These are phyloP conservation scores for Pteronotus mesoamericanus DNA, from an alignment of 2,797 vertebrate genomes.

Conservation along the genomic window DNA sequence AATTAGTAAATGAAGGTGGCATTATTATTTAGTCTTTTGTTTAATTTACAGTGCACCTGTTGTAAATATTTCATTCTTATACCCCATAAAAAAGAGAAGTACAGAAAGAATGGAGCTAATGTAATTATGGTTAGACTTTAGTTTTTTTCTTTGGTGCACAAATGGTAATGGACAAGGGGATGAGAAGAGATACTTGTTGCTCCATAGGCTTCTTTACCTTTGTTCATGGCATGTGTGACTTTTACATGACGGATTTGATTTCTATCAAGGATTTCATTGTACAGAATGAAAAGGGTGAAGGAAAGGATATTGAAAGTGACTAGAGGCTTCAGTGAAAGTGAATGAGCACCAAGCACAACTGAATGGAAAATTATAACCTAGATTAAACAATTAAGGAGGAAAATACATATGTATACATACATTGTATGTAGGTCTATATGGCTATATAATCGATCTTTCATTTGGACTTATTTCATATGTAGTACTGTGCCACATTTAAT, in stretches of 20 bases:
- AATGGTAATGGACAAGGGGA: neutral
- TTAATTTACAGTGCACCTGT: neutral
- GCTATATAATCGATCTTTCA: neutral
- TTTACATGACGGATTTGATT: conserved; percentile 7
- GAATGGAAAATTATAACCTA: neutral
- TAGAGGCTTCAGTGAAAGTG: neutral
- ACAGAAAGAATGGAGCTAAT: neutral
- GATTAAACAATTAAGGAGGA: neutral
- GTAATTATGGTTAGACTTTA: neutral
- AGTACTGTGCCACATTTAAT: neutral
- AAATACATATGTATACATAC: neutral
- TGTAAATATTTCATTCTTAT: conserved; percentile 12
- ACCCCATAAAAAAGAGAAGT: neutral
- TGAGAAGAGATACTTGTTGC: neutral
- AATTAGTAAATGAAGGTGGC: conserved; percentile 18
- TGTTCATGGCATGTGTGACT: neutral
- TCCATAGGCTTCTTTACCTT: neutral
- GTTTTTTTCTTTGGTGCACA: neutral
- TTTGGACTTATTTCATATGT: neutral
- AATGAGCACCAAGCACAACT: neutral
- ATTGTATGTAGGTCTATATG: neutral
- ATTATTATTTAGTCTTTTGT: neutral
- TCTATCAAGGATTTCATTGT: neutral
- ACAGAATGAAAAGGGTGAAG: neutral
- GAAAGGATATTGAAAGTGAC: neutral